Percentiles rank a stretch among this genome's conserved stretches.
Evolutionary conservation across 2,797 vertebrate genomes (phyloP).

Genomic region (Gallinago nigripennis): DNA sequence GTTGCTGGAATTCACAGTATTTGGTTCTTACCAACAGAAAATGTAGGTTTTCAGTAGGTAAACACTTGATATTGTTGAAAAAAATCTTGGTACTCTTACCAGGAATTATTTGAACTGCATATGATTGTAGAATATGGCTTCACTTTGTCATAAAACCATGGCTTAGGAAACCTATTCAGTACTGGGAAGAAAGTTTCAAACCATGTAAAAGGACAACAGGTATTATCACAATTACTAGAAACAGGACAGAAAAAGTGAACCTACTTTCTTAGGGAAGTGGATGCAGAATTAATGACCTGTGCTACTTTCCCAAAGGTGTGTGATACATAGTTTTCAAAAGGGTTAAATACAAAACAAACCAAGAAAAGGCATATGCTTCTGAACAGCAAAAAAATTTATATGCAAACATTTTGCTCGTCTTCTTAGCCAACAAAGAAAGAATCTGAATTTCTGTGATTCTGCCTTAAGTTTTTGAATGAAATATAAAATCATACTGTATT

Average conservation of each 20-base stretch:
- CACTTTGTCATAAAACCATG: not conserved
- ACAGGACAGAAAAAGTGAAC: not conserved
- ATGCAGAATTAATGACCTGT: not conserved
- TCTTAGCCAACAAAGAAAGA: not conserved
- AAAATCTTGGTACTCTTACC: not conserved
- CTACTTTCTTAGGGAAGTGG: not conserved
- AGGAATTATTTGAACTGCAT: not conserved
- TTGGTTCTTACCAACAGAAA: not conserved
- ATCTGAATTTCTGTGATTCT: not conserved
- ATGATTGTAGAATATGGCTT: not conserved
- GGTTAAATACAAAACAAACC: not conserved
- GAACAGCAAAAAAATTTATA: not conserved
- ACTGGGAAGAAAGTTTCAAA: not conserved
- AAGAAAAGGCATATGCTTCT: not conserved
- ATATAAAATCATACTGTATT: not conserved
- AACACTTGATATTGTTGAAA: not conserved
- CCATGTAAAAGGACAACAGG: not conserved
- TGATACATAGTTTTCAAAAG: not conserved
- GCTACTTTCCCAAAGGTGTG: not conserved
- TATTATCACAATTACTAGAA: not conserved
- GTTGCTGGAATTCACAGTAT: not conserved
- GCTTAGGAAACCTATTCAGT: not conserved
- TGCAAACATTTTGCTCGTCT: not conserved
- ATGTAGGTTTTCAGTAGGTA: not conserved
- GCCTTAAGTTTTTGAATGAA: not conserved